Evolutionary conservation across 2,888 invertebrate species (phyloP).

Genomic region (Caenorhabditis zanzibari): DNA sequence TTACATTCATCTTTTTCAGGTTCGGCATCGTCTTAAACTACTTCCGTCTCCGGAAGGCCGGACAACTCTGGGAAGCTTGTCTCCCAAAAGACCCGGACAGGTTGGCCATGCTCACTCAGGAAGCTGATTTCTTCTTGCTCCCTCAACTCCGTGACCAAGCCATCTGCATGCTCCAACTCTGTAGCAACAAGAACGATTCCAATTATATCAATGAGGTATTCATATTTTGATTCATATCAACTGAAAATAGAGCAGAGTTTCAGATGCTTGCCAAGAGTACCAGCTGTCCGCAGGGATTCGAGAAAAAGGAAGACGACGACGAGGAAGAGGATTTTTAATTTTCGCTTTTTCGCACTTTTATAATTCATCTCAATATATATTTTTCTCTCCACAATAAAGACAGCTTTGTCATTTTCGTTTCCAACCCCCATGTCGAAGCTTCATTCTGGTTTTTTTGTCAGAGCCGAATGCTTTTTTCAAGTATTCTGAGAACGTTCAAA

Average conservation of each 20-base stretch:
- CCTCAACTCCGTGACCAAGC: conserved; percentile 80
- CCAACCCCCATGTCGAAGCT: not conserved
- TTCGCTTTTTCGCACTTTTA: not conserved
- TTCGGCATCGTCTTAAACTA: conserved; percentile 82
- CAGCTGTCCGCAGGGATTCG: conserved; percentile 80
- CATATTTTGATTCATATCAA: not conserved
- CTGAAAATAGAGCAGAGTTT: conserved; percentile 14
- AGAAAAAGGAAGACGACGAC: conserved; percentile 66
- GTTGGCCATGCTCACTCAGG: conserved; percentile 78
- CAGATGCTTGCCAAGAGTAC: conserved; percentile 78
- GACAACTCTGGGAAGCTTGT: conserved; percentile 82
- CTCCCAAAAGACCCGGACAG: conserved; percentile 82
- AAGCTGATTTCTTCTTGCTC: conserved; percentile 80
- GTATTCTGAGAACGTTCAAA: conserved; percentile 48
- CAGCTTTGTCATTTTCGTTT: not conserved
- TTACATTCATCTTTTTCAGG: conserved; percentile 54
- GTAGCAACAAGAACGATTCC: conserved; percentile 75
- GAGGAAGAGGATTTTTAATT: conserved; percentile 53
- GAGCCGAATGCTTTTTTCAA: conserved; percentile 11
- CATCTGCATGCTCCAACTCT: conserved; percentile 78
- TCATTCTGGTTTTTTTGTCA: not conserved
- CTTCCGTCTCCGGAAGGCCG: conserved; percentile 76
- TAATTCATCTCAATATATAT: not conserved
- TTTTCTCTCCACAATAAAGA: not conserved
- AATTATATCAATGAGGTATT: conserved; percentile 62